phyloP scores from a whole-genome alignment of 2,888 invertebrate species.

The Tortrix viridana region DNA sequence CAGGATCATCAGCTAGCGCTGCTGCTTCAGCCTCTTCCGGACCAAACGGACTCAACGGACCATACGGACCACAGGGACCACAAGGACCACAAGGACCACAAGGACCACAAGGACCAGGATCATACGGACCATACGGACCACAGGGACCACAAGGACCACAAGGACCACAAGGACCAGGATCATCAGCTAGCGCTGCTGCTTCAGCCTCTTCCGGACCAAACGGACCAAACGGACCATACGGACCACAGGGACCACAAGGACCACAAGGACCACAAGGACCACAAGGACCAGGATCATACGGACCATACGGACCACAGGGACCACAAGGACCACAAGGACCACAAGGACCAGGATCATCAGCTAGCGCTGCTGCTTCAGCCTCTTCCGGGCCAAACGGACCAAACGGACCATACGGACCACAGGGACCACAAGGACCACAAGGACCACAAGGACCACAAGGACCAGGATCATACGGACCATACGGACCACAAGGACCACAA shows the following conservation, averaged over 20 bases:
- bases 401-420: constrained; percentile 7
- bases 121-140: too few species aligned
- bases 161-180: constrained; percentile 18
- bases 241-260: constrained; percentile 25
- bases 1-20: too few species aligned
- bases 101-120: constrained; percentile 5
- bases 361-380: too few species aligned
- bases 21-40: too few species aligned
- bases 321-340: neutral
- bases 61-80: constrained; percentile 24
- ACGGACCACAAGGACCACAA: neutral
- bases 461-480: too few species aligned
- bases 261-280: constrained; percentile 11
- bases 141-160: constrained; percentile 1
- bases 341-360: too few species aligned
- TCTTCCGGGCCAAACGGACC: neutral
- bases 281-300: constrained; percentile 13
- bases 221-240: constrained; percentile 30
- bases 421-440: constrained; percentile 6
- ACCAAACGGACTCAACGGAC: constrained; percentile 12
- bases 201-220: constrained; percentile 3
- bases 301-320: too few species aligned
- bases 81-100: constrained; percentile 5
- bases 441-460: constrained; percentile 1
- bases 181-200: constrained; percentile 16